Conservation (phyloP, 2,113 vertebrate species). For the Tympanuchus pallidicinctus region DNA sequence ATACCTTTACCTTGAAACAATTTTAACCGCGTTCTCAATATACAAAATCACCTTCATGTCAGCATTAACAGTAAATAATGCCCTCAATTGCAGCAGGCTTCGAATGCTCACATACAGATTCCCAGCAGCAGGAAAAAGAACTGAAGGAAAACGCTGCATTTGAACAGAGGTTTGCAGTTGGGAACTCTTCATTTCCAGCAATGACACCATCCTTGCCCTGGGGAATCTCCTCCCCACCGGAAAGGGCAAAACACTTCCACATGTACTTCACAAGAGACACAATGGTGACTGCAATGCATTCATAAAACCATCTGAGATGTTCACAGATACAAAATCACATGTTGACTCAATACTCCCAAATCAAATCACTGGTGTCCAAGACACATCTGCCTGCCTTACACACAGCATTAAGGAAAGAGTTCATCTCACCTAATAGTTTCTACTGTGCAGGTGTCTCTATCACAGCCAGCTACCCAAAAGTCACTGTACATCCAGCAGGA, state of each 20-base stretch:
- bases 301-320: neutral
- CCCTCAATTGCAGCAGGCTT: neutral
- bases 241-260: neutral
- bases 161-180: neutral
- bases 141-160: rapidly evolving
- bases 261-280: neutral
- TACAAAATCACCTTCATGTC: neutral
- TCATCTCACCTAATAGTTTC: neutral
- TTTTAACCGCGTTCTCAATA: neutral
- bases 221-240: neutral
- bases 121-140: neutral
- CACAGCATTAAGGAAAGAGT: neutral
- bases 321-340: neutral
- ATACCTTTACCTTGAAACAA: neutral
- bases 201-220: neutral
- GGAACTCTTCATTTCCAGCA: neutral
- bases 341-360: neutral
- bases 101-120: neutral
- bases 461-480: neutral
- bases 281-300: neutral
- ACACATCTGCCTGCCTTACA: too few relatives aligned
- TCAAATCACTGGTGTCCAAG: rapidly evolving
- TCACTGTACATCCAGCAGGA: neutral
- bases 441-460: neutral
- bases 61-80: neutral